A percentile compares a stretch with the other conserved stretches of the same genome.
Evolutionary conservation across 2,888 invertebrate genomes (phyloP).

Genomic region (Dysmachus trigonus): DNA sequence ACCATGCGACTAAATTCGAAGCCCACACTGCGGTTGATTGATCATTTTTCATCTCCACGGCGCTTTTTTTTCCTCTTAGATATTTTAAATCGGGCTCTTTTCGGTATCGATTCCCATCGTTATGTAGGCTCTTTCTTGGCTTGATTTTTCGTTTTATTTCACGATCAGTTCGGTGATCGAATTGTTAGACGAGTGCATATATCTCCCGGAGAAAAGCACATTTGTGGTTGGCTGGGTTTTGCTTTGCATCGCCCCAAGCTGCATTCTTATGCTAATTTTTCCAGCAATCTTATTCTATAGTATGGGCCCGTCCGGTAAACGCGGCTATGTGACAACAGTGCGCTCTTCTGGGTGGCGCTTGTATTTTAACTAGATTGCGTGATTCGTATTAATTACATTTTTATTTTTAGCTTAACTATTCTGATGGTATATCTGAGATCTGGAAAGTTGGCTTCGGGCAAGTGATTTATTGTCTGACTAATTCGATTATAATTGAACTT

Average conservation of each 20-base stretch:
- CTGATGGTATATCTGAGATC: not conserved
- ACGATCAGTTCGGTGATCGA: not conserved
- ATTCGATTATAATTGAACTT: not conserved
- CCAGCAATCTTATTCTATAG: not conserved
- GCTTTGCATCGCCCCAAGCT: not conserved
- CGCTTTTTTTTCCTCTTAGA: not conserved
- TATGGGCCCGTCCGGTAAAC: not conserved
- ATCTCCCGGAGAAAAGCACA: not conserved
- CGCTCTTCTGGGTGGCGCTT: conserved; percentile 44
- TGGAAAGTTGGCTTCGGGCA: not conserved
- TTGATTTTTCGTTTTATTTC: not conserved
- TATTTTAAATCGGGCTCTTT: not conserved
- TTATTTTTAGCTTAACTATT: conserved; percentile 16
- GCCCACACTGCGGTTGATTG: conserved; percentile 16
- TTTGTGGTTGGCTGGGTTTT: conserved; percentile 13
- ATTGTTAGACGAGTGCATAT: not conserved
- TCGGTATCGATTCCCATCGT: conserved; percentile 7
- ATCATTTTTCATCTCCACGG: not conserved
- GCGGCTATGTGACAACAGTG: conserved; percentile 13
- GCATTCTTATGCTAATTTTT: conserved; percentile 43
- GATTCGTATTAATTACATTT: conserved; percentile 38
- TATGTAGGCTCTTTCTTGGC: not conserved
- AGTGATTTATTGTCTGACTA: conserved; percentile 24
- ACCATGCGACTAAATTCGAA: not conserved
- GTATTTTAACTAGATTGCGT: conserved; percentile 30